Percentiles rank a stretch among this genome's conserved stretches.
Conservation (phyloP, 2,888 invertebrate genomes). For the Calliphora vomitoria region DNA sequence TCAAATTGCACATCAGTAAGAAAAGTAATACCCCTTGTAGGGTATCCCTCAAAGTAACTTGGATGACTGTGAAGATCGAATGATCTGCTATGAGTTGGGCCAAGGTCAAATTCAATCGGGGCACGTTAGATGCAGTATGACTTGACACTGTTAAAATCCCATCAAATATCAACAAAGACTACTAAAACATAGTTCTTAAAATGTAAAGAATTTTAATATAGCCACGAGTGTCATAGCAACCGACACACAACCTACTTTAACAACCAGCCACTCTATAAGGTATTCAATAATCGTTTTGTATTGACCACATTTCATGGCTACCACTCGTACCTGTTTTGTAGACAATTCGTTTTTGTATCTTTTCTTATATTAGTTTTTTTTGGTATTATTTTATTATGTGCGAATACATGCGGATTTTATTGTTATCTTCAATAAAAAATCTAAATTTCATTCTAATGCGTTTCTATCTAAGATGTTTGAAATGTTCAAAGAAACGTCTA, state of each 20-base stretch:
- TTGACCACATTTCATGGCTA: constrained; percentile 19
- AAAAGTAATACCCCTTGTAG: too few relatives aligned
- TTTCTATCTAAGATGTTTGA: constrained; percentile 68
- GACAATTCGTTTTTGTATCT: constrained; percentile 32
- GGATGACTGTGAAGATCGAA: too few relatives aligned
- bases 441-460: constrained; percentile 72
- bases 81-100: too few relatives aligned
- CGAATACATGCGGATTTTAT: constrained; percentile 67
- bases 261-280: neutral
- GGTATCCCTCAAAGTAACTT: too few relatives aligned
- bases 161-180: too few relatives aligned
- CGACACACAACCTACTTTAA: neutral
- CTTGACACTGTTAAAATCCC: too few relatives aligned
- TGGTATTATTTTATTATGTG: constrained; percentile 57
- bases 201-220: too few relatives aligned
- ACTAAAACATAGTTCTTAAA: too few relatives aligned
- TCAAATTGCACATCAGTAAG: too few relatives aligned
- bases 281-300: constrained; percentile 49
- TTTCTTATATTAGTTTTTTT: constrained; percentile 23
- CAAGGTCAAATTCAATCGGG: too few relatives aligned
- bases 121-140: too few relatives aligned
- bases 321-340: constrained; percentile 49
- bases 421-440: constrained; percentile 69
- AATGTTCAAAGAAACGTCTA: constrained; percentile 60
- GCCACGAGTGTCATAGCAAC: too few relatives aligned